Conservation (phyloP, 2,888 invertebrate genomes). For the Caenorhabditis becei region DNA sequence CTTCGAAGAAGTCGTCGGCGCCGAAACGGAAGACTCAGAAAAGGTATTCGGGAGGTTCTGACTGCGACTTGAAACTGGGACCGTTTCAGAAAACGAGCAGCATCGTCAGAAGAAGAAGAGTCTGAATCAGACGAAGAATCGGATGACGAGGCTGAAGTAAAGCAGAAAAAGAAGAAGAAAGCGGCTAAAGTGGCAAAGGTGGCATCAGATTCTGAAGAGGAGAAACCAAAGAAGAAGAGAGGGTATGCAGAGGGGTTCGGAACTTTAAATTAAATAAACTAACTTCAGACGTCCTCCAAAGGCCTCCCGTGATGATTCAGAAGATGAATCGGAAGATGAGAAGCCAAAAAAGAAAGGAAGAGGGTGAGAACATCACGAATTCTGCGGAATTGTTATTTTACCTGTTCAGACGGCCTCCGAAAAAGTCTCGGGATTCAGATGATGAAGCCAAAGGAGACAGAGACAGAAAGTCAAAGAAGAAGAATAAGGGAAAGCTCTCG, state of each 20-base stretch:
- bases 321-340: slow-evolving; percentile 9
- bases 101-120: slow-evolving; percentile 32
- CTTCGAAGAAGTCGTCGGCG: slow-evolving; percentile 10
- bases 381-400: too few relatives aligned
- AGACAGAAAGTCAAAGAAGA: slow-evolving; percentile 16
- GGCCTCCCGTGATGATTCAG: slow-evolving; percentile 20
- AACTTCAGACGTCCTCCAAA: background rate
- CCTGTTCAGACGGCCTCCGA: background rate
- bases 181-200: slow-evolving; percentile 11
- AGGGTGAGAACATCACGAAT: too few relatives aligned
- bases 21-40: background rate
- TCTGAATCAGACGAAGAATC: slow-evolving; percentile 14
- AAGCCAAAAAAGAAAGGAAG: slow-evolving; percentile 14
- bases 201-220: slow-evolving; percentile 25
- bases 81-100: slow-evolving; percentile 23
- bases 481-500: background rate
- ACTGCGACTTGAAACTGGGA: background rate
- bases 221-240: slow-evolving; percentile 6
- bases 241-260: too few relatives aligned
- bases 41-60: slow-evolving; percentile 10
- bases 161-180: slow-evolving; percentile 21
- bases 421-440: background rate
- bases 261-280: too few relatives aligned
- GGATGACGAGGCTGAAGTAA: slow-evolving; percentile 9
- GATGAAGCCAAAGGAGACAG: slow-evolving; percentile 8